Evolutionary conservation across 35 echinoderm and acorn worm species (phyloP).

Genomic region (Stichopus chloronotus): DNA sequence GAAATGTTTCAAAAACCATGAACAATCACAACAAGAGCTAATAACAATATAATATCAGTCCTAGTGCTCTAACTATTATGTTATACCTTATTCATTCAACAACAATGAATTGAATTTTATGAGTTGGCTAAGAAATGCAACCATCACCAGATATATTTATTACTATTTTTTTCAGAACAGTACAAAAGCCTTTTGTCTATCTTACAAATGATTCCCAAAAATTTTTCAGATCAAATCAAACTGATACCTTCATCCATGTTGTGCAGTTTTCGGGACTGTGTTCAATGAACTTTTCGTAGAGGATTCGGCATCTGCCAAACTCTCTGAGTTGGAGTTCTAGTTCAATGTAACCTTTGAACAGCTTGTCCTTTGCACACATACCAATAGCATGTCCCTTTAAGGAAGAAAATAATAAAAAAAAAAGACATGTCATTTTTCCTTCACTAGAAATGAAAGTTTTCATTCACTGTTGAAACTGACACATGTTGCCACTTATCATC

Average conservation of each 20-base stretch:
- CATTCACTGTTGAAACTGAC: too few species aligned
- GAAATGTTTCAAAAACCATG: background rate
- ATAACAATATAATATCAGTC: background rate
- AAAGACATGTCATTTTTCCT: background rate
- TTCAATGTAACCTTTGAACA: conserved; percentile 98
- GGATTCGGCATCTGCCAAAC: conserved; percentile 91
- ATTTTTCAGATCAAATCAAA: too few species aligned
- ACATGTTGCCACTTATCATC: too few species aligned
- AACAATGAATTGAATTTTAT: too few species aligned
- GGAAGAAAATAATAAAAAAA: background rate
- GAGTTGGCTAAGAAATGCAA: too few species aligned
- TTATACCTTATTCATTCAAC: too few species aligned
- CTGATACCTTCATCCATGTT: conserved; percentile 98
- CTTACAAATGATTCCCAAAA: too few species aligned
- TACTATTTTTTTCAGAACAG: too few species aligned
- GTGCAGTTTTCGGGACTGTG: conserved; percentile 96
- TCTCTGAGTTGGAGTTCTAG: conserved; percentile 95
- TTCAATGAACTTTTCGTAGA: conserved; percentile 98
- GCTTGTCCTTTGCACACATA: conserved; percentile 94
- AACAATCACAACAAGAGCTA: background rate
- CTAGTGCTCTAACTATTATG: too few species aligned
- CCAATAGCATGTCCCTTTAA: conserved; percentile 87
- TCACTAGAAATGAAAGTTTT: background rate
- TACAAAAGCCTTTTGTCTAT: too few species aligned
- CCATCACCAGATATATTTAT: too few species aligned